Percentiles rank a stretch among this genome's conserved stretches.
Conservation (phyloP, 1,140 invertebrate genomes). For the Caligus rogercresseyi region DNA sequence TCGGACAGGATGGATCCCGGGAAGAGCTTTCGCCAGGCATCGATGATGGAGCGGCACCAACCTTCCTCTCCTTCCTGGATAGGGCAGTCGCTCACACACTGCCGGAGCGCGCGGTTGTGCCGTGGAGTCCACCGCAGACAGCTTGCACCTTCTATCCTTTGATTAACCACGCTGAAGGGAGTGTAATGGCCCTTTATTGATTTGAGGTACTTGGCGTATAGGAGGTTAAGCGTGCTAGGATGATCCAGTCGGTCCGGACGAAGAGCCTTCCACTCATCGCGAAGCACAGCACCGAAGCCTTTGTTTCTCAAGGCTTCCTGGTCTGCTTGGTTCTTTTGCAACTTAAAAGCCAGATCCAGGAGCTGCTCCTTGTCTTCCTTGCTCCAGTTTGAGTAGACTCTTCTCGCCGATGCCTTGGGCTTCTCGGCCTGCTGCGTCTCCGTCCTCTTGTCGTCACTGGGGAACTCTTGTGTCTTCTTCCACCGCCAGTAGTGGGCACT, state of each 20-base stretch:
- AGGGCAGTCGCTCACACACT: not conserved
- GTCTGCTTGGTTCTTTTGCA: not conserved
- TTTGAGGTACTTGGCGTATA: not conserved
- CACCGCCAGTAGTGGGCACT: slow-evolving; percentile 15
- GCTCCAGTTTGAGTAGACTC: not conserved
- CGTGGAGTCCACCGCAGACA: not conserved
- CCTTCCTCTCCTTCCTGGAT: not conserved
- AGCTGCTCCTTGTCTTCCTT: not conserved
- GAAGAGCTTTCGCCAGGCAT: not conserved
- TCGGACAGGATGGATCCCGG: not conserved
- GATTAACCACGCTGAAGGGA: not conserved
- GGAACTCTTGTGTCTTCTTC: slow-evolving; percentile 5
- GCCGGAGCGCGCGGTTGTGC: not conserved
- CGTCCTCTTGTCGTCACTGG: not conserved
- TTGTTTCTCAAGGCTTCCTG: not conserved
- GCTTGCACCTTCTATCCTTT: not conserved
- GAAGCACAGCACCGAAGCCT: not conserved
- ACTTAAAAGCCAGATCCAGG: not conserved
- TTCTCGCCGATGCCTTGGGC: not conserved
- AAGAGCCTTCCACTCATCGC: not conserved
- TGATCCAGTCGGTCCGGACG: not conserved
- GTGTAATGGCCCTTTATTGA: too few species aligned
- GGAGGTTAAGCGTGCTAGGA: not conserved
- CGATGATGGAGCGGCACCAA: not conserved
- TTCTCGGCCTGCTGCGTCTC: not conserved